Percentiles rank a stretch among this genome's conserved stretches.
phyloP scores from a whole-genome alignment of 2,113 vertebrate species.

The Microtus montanus region DNA sequence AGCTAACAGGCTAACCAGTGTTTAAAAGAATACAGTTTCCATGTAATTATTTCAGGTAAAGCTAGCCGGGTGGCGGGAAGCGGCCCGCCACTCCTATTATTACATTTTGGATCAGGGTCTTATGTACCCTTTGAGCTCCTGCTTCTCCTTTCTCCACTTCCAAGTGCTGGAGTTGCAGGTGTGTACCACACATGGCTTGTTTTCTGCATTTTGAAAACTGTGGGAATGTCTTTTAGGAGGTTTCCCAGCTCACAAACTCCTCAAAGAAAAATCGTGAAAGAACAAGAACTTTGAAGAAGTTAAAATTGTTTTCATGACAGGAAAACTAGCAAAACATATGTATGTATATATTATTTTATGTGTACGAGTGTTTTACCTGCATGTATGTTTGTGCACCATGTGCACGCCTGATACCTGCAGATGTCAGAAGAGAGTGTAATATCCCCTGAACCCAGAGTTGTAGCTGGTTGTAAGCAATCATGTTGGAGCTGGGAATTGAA shows the following conservation, averaged over 20 bases:
- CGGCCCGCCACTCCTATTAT: too few species aligned
- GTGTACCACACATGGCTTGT: neutral
- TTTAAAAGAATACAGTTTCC: too few species aligned
- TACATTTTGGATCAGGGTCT: neutral
- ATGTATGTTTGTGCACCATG: neutral
- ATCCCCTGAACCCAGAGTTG: neutral
- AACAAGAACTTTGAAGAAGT: constrained; percentile 57
- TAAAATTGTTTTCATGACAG: constrained; percentile 58
- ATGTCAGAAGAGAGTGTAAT: neutral
- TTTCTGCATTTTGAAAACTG: constrained; percentile 55
- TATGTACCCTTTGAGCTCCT: neutral
- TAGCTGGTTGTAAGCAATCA: neutral
- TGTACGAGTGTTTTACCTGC: neutral
- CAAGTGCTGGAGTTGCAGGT: neutral
- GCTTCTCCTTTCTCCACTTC: neutral
- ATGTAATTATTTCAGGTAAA: too few species aligned
- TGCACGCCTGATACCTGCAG: neutral
- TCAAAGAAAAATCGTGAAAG: constrained; percentile 53
- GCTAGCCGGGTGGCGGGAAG: too few species aligned
- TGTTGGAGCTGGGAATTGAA: neutral
- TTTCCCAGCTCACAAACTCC: constrained; percentile 50
- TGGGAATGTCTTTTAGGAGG: neutral
- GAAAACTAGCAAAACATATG: neutral
- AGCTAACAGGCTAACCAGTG: too few species aligned
- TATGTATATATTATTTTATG: neutral